Base-by-base conservation (phyloP, 1,140 invertebrate genomes). In the Bicyclus anynana region DNA sequence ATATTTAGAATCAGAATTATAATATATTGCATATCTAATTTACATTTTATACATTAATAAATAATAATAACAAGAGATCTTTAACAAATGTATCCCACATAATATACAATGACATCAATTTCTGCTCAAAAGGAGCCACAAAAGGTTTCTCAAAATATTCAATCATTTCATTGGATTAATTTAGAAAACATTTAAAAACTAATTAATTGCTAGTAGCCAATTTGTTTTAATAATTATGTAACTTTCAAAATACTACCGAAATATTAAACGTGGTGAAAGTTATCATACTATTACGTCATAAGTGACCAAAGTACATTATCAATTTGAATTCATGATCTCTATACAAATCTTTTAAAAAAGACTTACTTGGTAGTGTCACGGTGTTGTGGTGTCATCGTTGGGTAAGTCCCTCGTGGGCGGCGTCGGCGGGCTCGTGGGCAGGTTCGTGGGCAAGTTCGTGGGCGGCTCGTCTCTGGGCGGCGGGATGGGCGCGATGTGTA, bases 121-220 rank as follows among this genome's bases (percentile, higher is more conserved):
- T 51, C 20, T 23, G 54, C 55, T 58, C 52, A 57, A 55, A 56
- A 56, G 16, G 54, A 60, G 53, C 53, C 51, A 35, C 53, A 70
- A 70, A 62, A 62, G 18, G 23, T 47, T 59, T 69, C 63, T 49
- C 52, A 61, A 61, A 61, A 40, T 40, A 61, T 61, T n/a, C n/a
- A n/a, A 60, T 59, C 16, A 33, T 59, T 59, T 49, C 14, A 48
- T 42, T 20, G 26, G 10, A 49, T 21, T 38, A 42, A 49, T 42
- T 18, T 56, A 49, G 33, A 49, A 56, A 56, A n/a, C n/a, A n/a
- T n/a, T n/a, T n/a, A n/a, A n/a, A n/a, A n/a, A n/a, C n/a, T n/a
- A n/a, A n/a, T n/a, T n/a, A n/a, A n/a, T n/a, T n/a, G n/a, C n/a
- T n/a, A n/a, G n/a, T n/a, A n/a, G n/a, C n/a, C n/a, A n/a, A n/a